Base-by-base conservation (phyloP, 1,140 invertebrate genomes). In the Bombus superbus region DNA sequence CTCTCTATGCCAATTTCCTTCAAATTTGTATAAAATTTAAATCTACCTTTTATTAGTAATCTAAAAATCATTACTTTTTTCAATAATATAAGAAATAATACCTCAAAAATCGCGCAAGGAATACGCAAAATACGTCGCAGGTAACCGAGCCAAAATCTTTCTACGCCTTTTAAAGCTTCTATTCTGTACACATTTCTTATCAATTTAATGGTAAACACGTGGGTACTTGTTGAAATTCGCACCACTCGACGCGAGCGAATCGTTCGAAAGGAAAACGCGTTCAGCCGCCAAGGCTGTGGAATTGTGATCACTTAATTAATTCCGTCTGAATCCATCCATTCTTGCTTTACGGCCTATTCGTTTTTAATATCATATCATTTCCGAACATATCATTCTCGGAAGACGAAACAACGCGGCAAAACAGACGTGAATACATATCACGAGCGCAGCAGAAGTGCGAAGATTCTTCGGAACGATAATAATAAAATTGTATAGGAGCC, bases 311-410 rank as follows among this genome's bases (percentile, higher is more conserved):
- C 11, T 73, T 59, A 62, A 85, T 85, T 80, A 80, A 81, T 66
- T 81, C 15, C 57, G 42, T 73, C 32, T 69, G 62, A 75, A 62
- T 85, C 42, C 28, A 85, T 85, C 77, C 57, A 81, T 73, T 42
- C 38, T 81, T 2, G 57, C 73, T 64, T 42, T 35, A 81, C 8
- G 77, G 57, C 83, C 42, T 85, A 66, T 59, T 11, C 18, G 42
- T 81, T 81, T 72, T 57, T 11, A 0, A 78, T 32, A 85, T 73
- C 76, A 53, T 84, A 84, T 77, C 18, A 66, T 78, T 84, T 32
- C 13, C 2, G n/a, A 53, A 0, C 68, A 40, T 79, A 84, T 77
- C 6, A 53, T 71, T 78, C 2, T n/a, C 0, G 6, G 10, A 3
- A 38, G 15, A 1, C 0, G 3, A 44, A 22, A n/a, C 10, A 83